phyloP scores from a whole-genome alignment of 2,113 vertebrate species.

The Terrapene triunguis region DNA sequence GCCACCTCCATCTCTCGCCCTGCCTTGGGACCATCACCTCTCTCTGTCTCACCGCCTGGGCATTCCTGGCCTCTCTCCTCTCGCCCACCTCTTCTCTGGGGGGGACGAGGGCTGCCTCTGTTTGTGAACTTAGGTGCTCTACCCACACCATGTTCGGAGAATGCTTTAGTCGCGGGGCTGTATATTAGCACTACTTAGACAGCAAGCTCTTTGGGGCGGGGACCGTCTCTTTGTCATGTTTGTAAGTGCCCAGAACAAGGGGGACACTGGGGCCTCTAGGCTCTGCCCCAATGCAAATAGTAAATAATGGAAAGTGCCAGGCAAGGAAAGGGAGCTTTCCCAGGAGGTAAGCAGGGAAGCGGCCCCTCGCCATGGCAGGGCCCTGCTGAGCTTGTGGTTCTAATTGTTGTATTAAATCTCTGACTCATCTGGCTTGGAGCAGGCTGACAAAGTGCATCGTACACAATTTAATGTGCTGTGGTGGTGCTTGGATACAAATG shows the following conservation, averaged over 20 bases:
- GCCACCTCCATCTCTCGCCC: not conserved
- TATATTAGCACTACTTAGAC: not conserved
- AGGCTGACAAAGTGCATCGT: not conserved
- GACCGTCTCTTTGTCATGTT: not conserved
- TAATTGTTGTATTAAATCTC: conserved; percentile 35
- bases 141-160: accelerated
- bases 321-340: not conserved
- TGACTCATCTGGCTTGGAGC: conserved; percentile 37
- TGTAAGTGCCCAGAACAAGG: not conserved
- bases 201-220: not conserved
- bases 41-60: not conserved
- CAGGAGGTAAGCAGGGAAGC: not conserved
- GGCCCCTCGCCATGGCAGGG: not conserved
- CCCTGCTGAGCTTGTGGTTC: conserved; percentile 61
- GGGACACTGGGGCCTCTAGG: not conserved
- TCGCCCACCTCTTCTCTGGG: not conserved
- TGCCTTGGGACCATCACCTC: not conserved
- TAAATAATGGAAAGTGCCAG: not conserved
- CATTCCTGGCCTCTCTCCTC: accelerated
- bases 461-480: not conserved
- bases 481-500: not conserved
- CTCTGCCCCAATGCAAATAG: not conserved
- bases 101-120: not conserved
- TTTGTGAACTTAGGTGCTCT: not conserved
- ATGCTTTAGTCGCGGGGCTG: accelerated